phyloP scores from a whole-genome alignment of 1,140 invertebrate genomes.

The Holotrichia oblita region DNA sequence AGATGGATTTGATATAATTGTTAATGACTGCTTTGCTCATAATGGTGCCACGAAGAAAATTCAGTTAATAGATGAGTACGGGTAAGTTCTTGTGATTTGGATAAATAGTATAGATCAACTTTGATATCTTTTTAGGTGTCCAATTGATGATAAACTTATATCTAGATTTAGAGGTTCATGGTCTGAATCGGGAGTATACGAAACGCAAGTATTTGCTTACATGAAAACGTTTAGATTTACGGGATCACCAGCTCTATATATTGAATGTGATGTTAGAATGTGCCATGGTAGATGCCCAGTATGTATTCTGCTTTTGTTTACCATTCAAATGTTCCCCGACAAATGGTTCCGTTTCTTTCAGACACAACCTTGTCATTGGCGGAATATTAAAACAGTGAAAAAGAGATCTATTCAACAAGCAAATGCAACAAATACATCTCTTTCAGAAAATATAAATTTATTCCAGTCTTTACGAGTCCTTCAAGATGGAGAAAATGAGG shows the following conservation, averaged over 20 bases:
- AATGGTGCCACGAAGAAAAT: slow-evolving; percentile 92
- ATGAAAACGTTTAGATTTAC: slow-evolving; percentile 96
- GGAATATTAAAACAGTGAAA: slow-evolving; percentile 84
- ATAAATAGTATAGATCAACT: too few species aligned
- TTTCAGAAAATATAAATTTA: slow-evolving; percentile 89
- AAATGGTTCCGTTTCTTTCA: slow-evolving; percentile 58
- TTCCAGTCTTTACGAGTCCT: slow-evolving; percentile 88
- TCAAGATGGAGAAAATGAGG: slow-evolving; percentile 83
- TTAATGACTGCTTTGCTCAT: slow-evolving; percentile 94
- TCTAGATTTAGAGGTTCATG: slow-evolving; percentile 92
- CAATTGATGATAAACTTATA: slow-evolving; percentile 92
- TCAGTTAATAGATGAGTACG: slow-evolving; percentile 91
- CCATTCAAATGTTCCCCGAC: background rate
- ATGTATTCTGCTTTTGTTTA: slow-evolving; percentile 42
- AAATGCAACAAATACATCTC: slow-evolving; percentile 46
- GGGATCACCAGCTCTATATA: slow-evolving; percentile 91
- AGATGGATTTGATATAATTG: slow-evolving; percentile 96
- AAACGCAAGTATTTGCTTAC: slow-evolving; percentile 93
- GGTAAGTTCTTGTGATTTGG: too few species aligned
- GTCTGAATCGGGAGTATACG: slow-evolving; percentile 88
- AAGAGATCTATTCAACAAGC: slow-evolving; percentile 67
- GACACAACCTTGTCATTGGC: slow-evolving; percentile 94
- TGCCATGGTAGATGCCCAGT: slow-evolving; percentile 94
- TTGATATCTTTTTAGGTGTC: slow-evolving; percentile 76
- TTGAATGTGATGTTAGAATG: slow-evolving; percentile 94